Percentiles rank a stretch among this genome's conserved stretches.
phyloP scores from a whole-genome alignment of 2,888 invertebrate genomes.

The Hemicrepidius hirtus region DNA sequence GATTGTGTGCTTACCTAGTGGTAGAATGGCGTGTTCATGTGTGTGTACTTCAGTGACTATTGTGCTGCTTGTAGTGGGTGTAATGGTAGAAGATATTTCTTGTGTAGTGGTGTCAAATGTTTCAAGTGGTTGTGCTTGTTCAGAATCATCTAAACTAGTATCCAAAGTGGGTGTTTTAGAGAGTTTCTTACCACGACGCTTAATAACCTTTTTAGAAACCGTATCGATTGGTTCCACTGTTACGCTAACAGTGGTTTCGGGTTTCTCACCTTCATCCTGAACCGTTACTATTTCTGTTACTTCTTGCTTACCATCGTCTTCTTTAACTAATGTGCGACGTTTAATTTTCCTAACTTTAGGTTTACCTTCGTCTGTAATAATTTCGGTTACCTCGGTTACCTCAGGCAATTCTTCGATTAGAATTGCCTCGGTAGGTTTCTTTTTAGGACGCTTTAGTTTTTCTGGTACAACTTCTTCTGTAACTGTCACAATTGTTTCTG shows the following conservation, averaged over 20 bases:
- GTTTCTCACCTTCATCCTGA: slow-evolving; percentile 68
- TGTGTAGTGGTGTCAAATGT: slow-evolving; percentile 20
- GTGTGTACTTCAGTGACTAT: slow-evolving; percentile 39
- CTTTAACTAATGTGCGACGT: slow-evolving; percentile 55
- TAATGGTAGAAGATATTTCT: slow-evolving; percentile 18
- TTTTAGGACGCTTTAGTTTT: slow-evolving; percentile 46
- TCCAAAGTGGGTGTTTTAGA: slow-evolving; percentile 4
- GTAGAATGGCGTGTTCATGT: slow-evolving; percentile 28
- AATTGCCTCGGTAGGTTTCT: slow-evolving; percentile 15
- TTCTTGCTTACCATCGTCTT: slow-evolving; percentile 64
- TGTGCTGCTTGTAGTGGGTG: slow-evolving; percentile 27
- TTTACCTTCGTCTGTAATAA: slow-evolving; percentile 48
- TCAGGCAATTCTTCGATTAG: slow-evolving; percentile 37
- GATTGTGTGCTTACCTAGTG: slow-evolving; percentile 45
- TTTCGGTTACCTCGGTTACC: slow-evolving; percentile 46
- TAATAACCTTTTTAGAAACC: not conserved
- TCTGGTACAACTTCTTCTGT: slow-evolving; percentile 18
- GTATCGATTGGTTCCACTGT: not conserved
- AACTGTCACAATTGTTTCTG: slow-evolving; percentile 49
- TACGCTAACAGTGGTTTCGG: slow-evolving; percentile 66
- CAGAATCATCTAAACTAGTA: slow-evolving; percentile 13
- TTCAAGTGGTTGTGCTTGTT: slow-evolving; percentile 23
- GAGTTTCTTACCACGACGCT: slow-evolving; percentile 15
- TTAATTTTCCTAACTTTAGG: slow-evolving; percentile 57
- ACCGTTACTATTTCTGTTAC: slow-evolving; percentile 71